Conservation (phyloP, 2,113 vertebrate genomes). For the Thinocorus orbignyianus region DNA sequence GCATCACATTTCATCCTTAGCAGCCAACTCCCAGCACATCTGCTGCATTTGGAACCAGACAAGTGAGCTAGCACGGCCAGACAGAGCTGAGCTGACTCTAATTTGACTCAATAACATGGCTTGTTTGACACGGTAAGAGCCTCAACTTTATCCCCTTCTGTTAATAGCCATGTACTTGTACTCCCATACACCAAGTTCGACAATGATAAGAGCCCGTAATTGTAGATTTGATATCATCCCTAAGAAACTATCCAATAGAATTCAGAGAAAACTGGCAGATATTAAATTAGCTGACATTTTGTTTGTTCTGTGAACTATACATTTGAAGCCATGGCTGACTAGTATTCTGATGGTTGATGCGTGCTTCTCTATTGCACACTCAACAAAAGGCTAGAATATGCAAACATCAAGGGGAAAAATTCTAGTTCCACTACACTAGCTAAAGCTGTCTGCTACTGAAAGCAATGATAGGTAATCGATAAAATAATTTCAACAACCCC, state of each 20-base stretch:
- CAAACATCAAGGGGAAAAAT: background rate
- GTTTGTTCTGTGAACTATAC: background rate
- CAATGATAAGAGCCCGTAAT: background rate
- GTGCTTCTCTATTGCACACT: background rate
- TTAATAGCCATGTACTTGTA: fast-evolving
- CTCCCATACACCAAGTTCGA: background rate
- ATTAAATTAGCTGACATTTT: background rate
- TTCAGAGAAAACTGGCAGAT: background rate
- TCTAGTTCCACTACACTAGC: background rate
- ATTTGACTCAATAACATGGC: background rate
- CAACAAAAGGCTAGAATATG: background rate
- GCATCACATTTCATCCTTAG: background rate
- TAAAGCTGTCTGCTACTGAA: background rate
- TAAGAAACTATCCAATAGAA: background rate
- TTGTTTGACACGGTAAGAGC: background rate
- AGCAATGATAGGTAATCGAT: slow-evolving; percentile 13
- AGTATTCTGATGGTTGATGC: background rate
- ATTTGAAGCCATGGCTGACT: background rate
- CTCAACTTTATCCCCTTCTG: background rate
- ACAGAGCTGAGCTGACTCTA: background rate
- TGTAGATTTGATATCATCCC: background rate
- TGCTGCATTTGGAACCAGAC: background rate
- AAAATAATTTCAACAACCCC: slow-evolving; percentile 17
- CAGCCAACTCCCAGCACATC: background rate
- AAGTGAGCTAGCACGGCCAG: background rate